Percentiles rank a stretch among this genome's conserved stretches.
Evolutionary conservation across 1,140 invertebrate genomes (phyloP).

Genomic region (Heterodera schachtii): DNA sequence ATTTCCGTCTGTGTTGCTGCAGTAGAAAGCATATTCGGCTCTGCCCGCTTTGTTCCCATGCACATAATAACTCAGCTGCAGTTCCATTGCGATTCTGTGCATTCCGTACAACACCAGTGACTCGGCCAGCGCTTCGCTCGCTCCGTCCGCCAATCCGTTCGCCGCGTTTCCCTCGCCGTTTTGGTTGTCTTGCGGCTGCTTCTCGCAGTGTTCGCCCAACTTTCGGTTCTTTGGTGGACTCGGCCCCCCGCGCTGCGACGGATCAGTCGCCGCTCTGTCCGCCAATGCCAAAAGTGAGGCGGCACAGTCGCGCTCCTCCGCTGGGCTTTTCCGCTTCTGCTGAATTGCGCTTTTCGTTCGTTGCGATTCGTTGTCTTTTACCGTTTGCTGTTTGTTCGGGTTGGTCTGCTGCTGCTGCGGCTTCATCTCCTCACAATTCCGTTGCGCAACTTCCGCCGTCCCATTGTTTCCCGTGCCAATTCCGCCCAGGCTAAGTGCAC

Average conservation of each 20-base stretch:
- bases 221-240: slow-evolving; percentile 8
- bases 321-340: slow-evolving; percentile 9
- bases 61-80: slow-evolving; percentile 37
- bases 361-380: background rate
- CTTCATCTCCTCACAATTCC: background rate
- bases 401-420: background rate
- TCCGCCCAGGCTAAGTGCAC: background rate
- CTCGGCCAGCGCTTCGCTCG: slow-evolving; percentile 6
- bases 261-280: background rate
- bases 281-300: background rate
- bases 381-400: background rate
- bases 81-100: slow-evolving; percentile 42
- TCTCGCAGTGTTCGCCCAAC: background rate
- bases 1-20: slow-evolving; percentile 9
- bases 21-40: slow-evolving; percentile 29
- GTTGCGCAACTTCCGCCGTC: background rate
- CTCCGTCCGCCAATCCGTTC: background rate
- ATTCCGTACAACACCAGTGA: slow-evolving; percentile 31
- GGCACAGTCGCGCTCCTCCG: background rate
- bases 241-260: background rate
- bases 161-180: background rate
- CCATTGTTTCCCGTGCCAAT: background rate
- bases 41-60: slow-evolving; percentile 32
- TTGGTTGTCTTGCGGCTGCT: slow-evolving; percentile 6
- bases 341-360: background rate